Conservation (phyloP, 2,113 vertebrate species). For the Nibea coibor region DNA sequence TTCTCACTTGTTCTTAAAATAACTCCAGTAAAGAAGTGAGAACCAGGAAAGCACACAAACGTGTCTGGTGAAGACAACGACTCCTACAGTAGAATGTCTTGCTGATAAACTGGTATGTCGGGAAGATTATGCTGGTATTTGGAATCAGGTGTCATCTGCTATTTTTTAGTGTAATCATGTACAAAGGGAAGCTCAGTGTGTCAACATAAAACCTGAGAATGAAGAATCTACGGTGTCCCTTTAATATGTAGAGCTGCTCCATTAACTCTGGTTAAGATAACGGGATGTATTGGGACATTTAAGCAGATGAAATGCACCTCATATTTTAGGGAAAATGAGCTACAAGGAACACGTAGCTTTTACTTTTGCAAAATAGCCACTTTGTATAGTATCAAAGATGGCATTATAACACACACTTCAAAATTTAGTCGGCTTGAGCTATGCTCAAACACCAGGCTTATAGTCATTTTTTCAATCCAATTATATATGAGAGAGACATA, state of each 20-base stretch:
- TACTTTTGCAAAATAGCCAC: not conserved
- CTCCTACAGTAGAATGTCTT: slow-evolving; percentile 38
- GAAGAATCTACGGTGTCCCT: not conserved
- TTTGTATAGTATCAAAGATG: not conserved
- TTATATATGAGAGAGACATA: not conserved
- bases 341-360: not conserved
- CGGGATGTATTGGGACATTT: not conserved
- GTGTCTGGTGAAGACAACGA: slow-evolving; percentile 48
- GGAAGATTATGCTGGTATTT: slow-evolving; percentile 25
- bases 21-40: slow-evolving; percentile 71
- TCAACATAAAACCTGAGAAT: slow-evolving; percentile 1
- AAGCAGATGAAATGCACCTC: not conserved
- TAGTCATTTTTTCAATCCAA: no score
- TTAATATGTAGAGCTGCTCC: not conserved
- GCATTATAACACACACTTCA: not conserved
- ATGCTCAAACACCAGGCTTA: no score
- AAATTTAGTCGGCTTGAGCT: not conserved
- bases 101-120: slow-evolving; percentile 4
- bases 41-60: slow-evolving; percentile 57
- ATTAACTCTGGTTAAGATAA: not conserved
- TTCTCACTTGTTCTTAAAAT: slow-evolving; percentile 82
- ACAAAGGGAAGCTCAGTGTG: slow-evolving; percentile 1
- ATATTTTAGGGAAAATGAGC: no score
- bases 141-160: slow-evolving; percentile 5
- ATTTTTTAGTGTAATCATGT: not conserved